Conservation (phyloP, 2,888 invertebrate genomes). For the Anaspis maculata region DNA sequence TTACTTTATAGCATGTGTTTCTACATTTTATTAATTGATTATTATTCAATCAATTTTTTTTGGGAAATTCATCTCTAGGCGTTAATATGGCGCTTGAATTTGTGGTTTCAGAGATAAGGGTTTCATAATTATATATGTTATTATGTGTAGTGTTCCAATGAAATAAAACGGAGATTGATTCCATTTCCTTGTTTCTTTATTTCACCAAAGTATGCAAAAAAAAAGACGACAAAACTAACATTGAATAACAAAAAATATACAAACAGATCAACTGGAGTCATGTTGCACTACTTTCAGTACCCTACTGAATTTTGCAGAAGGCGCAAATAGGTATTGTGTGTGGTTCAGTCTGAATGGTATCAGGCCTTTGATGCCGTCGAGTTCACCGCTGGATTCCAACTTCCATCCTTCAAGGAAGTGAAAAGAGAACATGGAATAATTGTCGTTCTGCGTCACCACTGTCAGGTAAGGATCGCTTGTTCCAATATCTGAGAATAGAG, state of each 20-base stretch:
- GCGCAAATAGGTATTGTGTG: slow-evolving; percentile 31
- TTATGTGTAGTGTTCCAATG: no score
- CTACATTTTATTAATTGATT: no score
- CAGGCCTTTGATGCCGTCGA: slow-evolving; percentile 32
- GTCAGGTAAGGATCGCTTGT: slow-evolving; percentile 33
- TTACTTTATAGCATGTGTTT: background rate
- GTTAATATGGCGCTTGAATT: no score
- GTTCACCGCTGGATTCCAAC: slow-evolving; percentile 28
- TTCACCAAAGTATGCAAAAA: no score
- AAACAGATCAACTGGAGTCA: slow-evolving; percentile 26
- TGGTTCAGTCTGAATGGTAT: slow-evolving; percentile 31
- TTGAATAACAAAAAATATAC: no score
- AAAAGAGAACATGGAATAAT: slow-evolving; percentile 34
- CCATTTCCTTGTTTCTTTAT: no score
- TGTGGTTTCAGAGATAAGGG: no score
- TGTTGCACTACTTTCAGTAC: slow-evolving; percentile 31
- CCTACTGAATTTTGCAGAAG: slow-evolving; percentile 27
- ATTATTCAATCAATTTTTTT: no score
- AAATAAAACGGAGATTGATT: no score
- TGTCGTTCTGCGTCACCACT: slow-evolving; percentile 28
- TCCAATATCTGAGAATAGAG: slow-evolving; percentile 27
- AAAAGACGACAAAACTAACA: no score
- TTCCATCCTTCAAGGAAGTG: slow-evolving; percentile 35
- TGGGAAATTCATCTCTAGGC: no score
- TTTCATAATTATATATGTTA: no score